Percentiles rank a stretch among this genome's conserved stretches.
phyloP scores from a whole-genome alignment of 1,140 invertebrate species.

The Lucilia sericata region DNA sequence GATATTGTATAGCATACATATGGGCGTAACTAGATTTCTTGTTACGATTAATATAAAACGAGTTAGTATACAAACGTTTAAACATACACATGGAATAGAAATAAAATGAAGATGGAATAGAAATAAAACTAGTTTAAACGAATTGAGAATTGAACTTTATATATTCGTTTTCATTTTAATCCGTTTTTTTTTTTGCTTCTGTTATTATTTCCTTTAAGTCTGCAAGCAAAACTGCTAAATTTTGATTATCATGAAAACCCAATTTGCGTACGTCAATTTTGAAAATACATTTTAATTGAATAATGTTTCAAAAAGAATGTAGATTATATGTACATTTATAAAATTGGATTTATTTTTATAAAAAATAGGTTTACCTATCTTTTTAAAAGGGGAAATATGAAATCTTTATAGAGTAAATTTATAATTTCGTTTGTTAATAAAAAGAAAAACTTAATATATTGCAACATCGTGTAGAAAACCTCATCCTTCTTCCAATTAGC shows the following conservation, averaged over 20 bases:
- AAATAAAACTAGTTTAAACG: neutral
- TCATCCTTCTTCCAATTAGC: no score
- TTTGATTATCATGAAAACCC: neutral
- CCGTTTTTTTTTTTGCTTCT: neutral
- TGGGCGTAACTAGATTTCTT: conserved; percentile 10
- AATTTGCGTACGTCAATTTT: neutral
- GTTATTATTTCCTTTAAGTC: neutral
- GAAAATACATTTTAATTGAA: neutral
- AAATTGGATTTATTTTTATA: no score
- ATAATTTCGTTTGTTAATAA: no score
- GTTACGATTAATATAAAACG: neutral
- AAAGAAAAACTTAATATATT: no score
- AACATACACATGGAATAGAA: neutral
- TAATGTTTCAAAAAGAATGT: neutral
- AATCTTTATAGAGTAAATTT: no score
- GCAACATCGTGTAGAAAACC: no score
- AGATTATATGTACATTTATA: no score
- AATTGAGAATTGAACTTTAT: neutral
- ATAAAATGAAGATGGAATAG: neutral
- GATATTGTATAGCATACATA: conserved; percentile 3
- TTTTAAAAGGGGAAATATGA: no score
- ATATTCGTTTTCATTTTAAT: neutral
- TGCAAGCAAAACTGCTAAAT: neutral
- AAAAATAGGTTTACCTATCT: no score
- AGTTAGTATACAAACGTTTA: neutral